phyloP scores from a whole-genome alignment of 2,888 invertebrate species.

The Aelia acuminata region DNA sequence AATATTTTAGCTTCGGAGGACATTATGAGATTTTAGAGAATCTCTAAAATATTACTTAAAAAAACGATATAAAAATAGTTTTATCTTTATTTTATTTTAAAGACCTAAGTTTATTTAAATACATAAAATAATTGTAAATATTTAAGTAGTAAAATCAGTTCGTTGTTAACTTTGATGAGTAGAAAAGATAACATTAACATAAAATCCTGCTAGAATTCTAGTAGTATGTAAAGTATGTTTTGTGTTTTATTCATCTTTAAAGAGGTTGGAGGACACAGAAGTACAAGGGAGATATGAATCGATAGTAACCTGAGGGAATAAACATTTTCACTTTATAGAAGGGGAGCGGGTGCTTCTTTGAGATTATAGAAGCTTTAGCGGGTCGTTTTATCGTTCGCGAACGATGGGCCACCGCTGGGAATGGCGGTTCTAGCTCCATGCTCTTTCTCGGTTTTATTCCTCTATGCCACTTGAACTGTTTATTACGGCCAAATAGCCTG shows the following conservation, averaged over 20 bases:
- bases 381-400: constrained; percentile 1
- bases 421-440: background rate
- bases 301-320: background rate
- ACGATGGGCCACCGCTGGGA: background rate
- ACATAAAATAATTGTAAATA: no score
- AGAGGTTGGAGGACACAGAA: background rate
- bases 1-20: no score
- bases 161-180: no score
- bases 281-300: background rate
- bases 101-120: no score
- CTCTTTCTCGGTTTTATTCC: background rate
- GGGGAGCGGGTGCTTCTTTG: background rate
- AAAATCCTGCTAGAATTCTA: background rate
- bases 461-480: background rate
- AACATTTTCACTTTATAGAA: constrained; percentile 12
- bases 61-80: no score
- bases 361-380: background rate
- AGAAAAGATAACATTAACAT: background rate
- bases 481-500: background rate
- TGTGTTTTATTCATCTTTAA: constrained; percentile 2
- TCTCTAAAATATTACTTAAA: no score
- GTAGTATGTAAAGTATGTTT: background rate
- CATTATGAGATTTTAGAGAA: no score
- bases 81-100: no score
- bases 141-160: no score